Conservation (phyloP, 2,797 vertebrate species). For the Cheirogaleus major region DNA sequence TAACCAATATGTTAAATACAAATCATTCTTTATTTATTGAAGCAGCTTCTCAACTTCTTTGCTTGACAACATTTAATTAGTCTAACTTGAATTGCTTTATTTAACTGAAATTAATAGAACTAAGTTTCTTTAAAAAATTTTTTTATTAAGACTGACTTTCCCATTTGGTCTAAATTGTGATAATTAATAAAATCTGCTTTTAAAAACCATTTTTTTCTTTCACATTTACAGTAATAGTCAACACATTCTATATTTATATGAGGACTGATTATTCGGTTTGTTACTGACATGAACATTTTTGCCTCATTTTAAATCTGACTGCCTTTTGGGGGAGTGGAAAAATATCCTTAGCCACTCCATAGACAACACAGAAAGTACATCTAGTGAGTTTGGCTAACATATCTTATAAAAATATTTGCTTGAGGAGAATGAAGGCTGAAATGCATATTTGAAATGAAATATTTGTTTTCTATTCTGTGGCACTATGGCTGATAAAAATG, state of each 20-base stretch:
- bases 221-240: background rate
- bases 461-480: background rate
- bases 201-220: background rate
- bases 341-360: background rate
- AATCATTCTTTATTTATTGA: constrained; percentile 62
- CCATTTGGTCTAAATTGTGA: background rate
- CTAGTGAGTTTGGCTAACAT: background rate
- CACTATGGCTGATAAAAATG: background rate
- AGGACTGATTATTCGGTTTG: background rate
- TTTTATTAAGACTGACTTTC: background rate
- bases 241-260: background rate
- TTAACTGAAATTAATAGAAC: constrained; percentile 57
- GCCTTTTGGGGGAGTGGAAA: background rate
- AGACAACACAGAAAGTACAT: background rate
- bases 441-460: background rate
- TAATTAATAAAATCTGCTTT: constrained; percentile 23
- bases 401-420: background rate
- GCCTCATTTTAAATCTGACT: background rate
- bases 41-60: constrained; percentile 32
- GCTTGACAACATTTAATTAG: constrained; percentile 53
- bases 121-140: constrained; percentile 8
- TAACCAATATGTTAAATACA: constrained; percentile 60
- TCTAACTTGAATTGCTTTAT: constrained; percentile 46
- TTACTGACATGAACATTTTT: background rate
- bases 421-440: background rate